These are phyloP conservation scores for Minunthozetes semirufus DNA, from an alignment of 2,888 invertebrate species.

Conservation along the genomic window DNA sequence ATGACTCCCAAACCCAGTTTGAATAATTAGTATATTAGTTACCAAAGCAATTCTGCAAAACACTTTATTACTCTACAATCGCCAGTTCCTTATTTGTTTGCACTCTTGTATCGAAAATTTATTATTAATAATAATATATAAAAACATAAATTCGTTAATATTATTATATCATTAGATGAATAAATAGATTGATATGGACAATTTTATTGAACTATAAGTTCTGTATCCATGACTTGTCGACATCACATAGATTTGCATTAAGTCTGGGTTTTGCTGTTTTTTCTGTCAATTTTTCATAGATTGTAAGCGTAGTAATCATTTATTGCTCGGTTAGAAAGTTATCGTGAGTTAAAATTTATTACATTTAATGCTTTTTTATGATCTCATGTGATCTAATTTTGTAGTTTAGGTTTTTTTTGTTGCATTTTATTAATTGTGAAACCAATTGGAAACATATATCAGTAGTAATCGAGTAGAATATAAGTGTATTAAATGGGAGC, in stretches of 20 bases:
- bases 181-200: too few species aligned
- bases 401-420: background rate
- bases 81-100: too few species aligned
- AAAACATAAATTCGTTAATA: too few species aligned
- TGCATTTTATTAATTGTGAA: constrained; percentile 21
- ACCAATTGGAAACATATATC: constrained; percentile 6
- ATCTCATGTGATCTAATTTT: constrained; percentile 27
- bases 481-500: background rate
- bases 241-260: background rate
- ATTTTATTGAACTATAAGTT: too few species aligned
- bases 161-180: too few species aligned
- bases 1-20: too few species aligned
- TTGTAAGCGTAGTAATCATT: background rate
- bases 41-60: too few species aligned
- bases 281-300: constrained; percentile 12
- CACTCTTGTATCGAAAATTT: too few species aligned
- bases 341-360: constrained; percentile 19
- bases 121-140: too few species aligned
- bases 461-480: background rate
- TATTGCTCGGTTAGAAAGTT: constrained; percentile 8
- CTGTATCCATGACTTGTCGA: background rate
- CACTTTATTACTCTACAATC: too few species aligned
- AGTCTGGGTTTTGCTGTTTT: background rate
- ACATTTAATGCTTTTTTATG: constrained; percentile 24
- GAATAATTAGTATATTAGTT: too few species aligned